phyloP scores from a whole-genome alignment of 2,888 invertebrate species.

The Osedax fenrisi region DNA sequence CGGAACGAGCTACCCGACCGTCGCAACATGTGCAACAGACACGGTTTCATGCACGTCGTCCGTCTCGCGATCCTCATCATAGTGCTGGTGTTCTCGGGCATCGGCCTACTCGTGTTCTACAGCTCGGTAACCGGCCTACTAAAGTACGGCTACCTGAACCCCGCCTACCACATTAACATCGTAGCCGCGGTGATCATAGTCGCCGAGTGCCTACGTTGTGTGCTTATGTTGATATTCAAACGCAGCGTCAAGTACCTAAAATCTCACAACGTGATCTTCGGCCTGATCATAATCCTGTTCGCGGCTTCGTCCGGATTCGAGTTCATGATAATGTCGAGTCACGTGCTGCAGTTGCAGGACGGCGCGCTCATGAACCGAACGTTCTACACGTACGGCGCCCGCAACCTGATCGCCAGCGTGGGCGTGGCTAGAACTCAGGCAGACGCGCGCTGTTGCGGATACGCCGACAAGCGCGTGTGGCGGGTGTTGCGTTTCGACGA shows the following conservation, averaged over 20 bases:
- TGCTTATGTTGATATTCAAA: not conserved
- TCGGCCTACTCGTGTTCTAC: not conserved
- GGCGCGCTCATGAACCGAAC: not conserved
- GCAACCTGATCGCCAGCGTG: not conserved
- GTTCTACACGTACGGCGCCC: not conserved
- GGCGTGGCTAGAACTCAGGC: not conserved
- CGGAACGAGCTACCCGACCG: no score
- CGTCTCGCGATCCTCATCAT: not conserved
- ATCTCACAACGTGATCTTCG: not conserved
- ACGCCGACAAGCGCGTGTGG: not conserved
- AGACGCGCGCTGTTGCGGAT: not conserved
- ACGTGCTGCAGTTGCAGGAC: not conserved
- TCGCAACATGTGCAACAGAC: no score
- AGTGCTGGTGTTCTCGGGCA: not conserved
- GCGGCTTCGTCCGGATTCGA: not conserved
- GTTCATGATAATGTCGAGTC: not conserved
- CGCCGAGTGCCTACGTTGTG: not conserved
- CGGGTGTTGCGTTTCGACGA: not conserved
- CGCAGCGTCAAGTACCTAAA: not conserved
- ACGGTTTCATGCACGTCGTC: not conserved
- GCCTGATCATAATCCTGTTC: not conserved
- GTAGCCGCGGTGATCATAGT: not conserved
- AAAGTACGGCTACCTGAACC: not conserved
- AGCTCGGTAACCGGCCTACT: not conserved
- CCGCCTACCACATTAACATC: not conserved